Base-by-base conservation (phyloP, 2,797 vertebrate genomes). In the Sebastolobus alascanus region DNA sequence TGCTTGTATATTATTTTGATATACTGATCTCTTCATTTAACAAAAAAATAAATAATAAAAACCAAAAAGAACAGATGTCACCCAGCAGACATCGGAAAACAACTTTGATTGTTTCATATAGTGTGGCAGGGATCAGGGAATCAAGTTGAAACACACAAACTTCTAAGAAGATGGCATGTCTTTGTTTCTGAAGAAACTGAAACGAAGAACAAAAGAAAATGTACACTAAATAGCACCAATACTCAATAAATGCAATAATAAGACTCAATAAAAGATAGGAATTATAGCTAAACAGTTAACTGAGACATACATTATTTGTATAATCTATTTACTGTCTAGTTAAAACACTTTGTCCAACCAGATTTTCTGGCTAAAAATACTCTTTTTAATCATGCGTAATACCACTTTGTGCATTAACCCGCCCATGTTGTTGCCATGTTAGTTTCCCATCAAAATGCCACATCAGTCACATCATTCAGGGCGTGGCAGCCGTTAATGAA, bases 61-160 rank as follows among this genome's bases (percentile, higher is more conserved):
- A 43, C 40, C 10, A 52, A 72, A 84, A 86, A 67, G 84, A 89
- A 80, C 84, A 84, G 89, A 86, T 84, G 87, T 89, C 80, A 67
- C 16, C 60, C 58, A 3, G 80, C 37, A 64, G 72, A 86, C 86
- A 78, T 43, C 38, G 14, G 68, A 64, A 76, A 61, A 66, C 82
- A 16, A 52, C 83, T 78, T 29, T 89, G 89, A 93, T 90, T 72
- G 68, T 80, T 84, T 78, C 79, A 56, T 35, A 20, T 66, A 69
- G 71, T 33, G 79, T 27, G 60, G 60, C 18, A 20, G 54, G 56
- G 60, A 70, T 74, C 84, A 74, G 88, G 72, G 88, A 89, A 90
- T 87, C 77, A 68, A 79, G 76, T 43, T 55, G 37, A 75, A 83
- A 77, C 82, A 40, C n/a, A 33, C 40, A 67, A 82, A 64, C 59